These are phyloP conservation scores for Palloptera scutellata DNA, from an alignment of 2,888 invertebrate species.

Conservation along the genomic window DNA sequence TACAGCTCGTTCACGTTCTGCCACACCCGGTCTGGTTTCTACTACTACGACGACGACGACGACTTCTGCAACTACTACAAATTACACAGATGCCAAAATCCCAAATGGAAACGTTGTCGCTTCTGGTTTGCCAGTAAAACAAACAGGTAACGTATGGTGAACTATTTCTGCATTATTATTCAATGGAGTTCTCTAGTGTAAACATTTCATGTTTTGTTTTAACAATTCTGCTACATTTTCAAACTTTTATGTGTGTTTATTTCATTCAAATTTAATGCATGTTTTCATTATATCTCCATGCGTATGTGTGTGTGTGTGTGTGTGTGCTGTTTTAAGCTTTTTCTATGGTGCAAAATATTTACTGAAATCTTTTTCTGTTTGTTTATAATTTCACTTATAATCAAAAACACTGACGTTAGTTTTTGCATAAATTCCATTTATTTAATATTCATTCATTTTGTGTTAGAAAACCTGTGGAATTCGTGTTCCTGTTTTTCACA, in stretches of 20 bases:
- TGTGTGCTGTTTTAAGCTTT: not conserved
- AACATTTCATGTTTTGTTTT: not conserved
- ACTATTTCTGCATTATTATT: not conserved
- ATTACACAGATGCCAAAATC: slow-evolving; percentile 3
- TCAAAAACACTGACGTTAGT: no score
- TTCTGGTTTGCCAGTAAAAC: slow-evolving; percentile 17
- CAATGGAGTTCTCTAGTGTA: not conserved
- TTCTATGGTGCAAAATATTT: no score
- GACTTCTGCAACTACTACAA: not conserved
- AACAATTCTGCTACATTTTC: not conserved
- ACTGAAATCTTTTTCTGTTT: no score
- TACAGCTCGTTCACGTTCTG: slow-evolving; percentile 18
- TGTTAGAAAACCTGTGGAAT: no score
- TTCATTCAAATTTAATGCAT: slow-evolving; percentile 19
- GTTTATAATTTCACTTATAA: no score
- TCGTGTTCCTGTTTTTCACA: no score
- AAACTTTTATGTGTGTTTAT: slow-evolving; percentile 17
- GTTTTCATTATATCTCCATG: not conserved
- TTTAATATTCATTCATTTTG: no score
- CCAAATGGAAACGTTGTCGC: not conserved
- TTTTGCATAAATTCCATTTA: no score
- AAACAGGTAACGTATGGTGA: slow-evolving; percentile 29
- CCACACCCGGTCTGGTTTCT: slow-evolving; percentile 17
- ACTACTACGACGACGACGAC: not conserved
- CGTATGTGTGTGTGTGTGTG: not conserved